These are phyloP conservation scores for Onthophagus sagittarius DNA, from an alignment of 2,888 invertebrate species.

Conservation along the genomic window DNA sequence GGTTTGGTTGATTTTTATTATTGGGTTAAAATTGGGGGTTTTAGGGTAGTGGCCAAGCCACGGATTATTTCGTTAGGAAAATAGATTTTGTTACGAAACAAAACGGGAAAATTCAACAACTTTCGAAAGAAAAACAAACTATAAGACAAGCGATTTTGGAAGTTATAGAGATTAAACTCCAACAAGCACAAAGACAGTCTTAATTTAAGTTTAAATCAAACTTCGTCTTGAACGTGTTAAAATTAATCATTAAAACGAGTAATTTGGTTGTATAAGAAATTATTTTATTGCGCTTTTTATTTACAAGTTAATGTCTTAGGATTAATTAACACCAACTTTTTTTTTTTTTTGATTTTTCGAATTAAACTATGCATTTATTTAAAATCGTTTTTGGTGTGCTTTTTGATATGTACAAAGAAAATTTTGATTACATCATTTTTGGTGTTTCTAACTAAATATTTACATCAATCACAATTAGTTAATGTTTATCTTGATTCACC, in stretches of 20 bases:
- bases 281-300: slow-evolving; percentile 24
- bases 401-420: no score
- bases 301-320: slow-evolving; percentile 14
- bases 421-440: no score
- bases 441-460: no score
- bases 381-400: no score
- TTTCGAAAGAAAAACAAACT: slow-evolving; percentile 79
- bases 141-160: slow-evolving; percentile 74
- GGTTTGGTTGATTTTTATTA: slow-evolving; percentile 18
- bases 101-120: slow-evolving; percentile 86
- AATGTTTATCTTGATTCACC: no score
- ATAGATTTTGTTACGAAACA: slow-evolving; percentile 88
- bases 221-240: slow-evolving; percentile 5
- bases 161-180: slow-evolving; percentile 72
- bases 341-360: neutral
- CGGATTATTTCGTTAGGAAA: slow-evolving; percentile 90
- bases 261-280: slow-evolving; percentile 20
- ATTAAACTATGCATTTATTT: no score
- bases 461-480: no score
- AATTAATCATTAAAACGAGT: neutral
- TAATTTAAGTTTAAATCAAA: slow-evolving; percentile 5
- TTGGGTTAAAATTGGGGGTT: neutral
- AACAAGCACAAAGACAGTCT: slow-evolving; percentile 6
- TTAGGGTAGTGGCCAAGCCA: slow-evolving; percentile 73
- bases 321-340: neutral